Evolutionary conservation across 2,888 invertebrate species (phyloP).

Genomic region (Campaea margaritaria): DNA sequence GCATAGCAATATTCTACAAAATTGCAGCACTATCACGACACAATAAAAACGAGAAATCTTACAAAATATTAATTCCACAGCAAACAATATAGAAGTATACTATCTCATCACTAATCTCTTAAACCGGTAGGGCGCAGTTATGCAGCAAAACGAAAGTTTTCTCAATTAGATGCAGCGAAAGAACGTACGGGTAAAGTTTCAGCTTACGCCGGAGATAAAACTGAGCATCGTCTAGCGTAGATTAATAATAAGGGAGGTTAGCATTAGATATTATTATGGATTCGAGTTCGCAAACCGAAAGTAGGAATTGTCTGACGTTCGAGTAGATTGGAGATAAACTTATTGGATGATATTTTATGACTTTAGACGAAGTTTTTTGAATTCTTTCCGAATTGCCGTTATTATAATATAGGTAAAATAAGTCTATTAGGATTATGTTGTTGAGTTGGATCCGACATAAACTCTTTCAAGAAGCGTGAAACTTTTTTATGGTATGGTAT

Average conservation of each 20-base stretch:
- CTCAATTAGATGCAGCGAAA: conserved; percentile 72
- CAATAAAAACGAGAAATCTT: conserved; percentile 24
- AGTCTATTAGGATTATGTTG: no score
- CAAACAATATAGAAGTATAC: conserved; percentile 41
- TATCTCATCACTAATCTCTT: conserved; percentile 58
- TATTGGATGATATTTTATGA: background rate
- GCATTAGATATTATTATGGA: conserved; percentile 51
- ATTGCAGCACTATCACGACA: background rate
- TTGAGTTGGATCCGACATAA: no score
- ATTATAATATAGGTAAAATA: no score
- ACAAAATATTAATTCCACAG: conserved; percentile 34
- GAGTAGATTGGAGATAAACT: conserved; percentile 18
- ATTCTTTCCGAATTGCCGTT: background rate
- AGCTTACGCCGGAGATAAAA: conserved; percentile 74
- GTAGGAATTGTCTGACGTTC: conserved; percentile 12
- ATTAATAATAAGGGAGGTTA: conserved; percentile 69
- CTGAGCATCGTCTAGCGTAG: conserved; percentile 67
- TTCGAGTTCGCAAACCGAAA: conserved; percentile 33
- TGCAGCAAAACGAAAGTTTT: conserved; percentile 68
- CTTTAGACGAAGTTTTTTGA: background rate
- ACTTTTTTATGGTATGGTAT: no score
- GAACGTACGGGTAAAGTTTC: conserved; percentile 72
- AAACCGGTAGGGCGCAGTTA: conserved; percentile 49
- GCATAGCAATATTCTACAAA: conserved; percentile 39
- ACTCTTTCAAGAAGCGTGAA: no score